Percentiles rank a stretch among this genome's conserved stretches.
phyloP scores from a whole-genome alignment of 2,113 vertebrate species.

The Callopanchax toddi region DNA sequence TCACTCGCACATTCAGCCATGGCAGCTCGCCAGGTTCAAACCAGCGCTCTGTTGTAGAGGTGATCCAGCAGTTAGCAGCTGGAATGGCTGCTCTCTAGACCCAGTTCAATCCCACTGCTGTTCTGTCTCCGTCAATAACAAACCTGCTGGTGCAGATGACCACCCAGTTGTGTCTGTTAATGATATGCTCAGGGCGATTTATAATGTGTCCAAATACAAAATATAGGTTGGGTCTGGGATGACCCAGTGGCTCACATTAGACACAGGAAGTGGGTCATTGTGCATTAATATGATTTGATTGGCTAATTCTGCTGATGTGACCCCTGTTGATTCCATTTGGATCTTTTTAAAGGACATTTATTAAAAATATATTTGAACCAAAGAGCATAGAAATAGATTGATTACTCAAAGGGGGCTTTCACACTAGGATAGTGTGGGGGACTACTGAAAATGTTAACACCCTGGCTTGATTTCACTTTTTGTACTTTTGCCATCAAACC shows the following conservation, averaged over 20 bases:
- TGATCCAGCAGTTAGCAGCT: constrained; percentile 32
- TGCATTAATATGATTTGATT: constrained; percentile 57
- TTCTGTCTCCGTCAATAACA: constrained; percentile 62
- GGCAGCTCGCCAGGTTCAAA: constrained; percentile 61
- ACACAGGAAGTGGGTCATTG: constrained; percentile 59
- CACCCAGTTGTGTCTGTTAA: constrained; percentile 54
- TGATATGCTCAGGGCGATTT: constrained; percentile 57
- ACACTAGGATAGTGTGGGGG: no score
- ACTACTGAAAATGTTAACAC: no score
- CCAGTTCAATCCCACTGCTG: constrained; percentile 27
- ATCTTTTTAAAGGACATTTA: no score
- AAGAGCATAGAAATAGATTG: no score
- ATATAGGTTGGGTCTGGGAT: constrained; percentile 61
- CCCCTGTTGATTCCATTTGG: background rate
- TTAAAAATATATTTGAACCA: no score
- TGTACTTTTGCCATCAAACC: no score
- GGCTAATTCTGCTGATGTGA: constrained; percentile 39
- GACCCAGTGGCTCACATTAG: constrained; percentile 51
- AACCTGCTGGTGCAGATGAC: constrained; percentile 47
- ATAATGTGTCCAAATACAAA: constrained; percentile 67
- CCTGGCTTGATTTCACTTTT: no score
- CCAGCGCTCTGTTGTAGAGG: constrained; percentile 9
- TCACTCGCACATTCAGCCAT: constrained; percentile 51
- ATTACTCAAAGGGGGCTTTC: no score
- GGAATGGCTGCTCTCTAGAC: constrained; percentile 50